phyloP scores from a whole-genome alignment of 2,888 invertebrate species.

The Macaria liturata region DNA sequence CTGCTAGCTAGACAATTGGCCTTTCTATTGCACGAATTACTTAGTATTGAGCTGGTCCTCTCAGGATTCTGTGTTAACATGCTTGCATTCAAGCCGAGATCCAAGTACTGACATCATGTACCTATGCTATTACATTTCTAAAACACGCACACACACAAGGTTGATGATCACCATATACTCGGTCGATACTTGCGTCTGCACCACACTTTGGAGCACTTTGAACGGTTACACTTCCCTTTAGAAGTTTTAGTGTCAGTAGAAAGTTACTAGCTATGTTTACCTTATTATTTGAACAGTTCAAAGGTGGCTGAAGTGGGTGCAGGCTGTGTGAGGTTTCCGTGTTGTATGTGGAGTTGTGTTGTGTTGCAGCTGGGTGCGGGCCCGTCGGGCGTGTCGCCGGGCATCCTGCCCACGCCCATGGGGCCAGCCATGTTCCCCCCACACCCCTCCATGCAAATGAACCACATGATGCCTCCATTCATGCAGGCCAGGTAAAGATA shows the following conservation, averaged over 20 bases:
- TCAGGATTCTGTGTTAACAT: slow-evolving; percentile 17
- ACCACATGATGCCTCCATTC: slow-evolving; percentile 88
- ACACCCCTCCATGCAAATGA: slow-evolving; percentile 85
- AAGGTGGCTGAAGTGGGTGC: background rate
- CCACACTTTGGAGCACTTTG: slow-evolving; percentile 2
- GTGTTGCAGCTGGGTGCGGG: slow-evolving; percentile 74
- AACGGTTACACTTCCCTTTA: no score
- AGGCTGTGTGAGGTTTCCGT: background rate
- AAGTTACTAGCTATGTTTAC: no score
- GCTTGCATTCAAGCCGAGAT: slow-evolving; percentile 13
- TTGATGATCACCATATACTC: background rate
- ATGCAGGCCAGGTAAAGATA: slow-evolving; percentile 84
- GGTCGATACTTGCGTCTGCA: background rate
- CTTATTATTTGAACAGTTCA: no score
- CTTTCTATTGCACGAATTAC: slow-evolving; percentile 19
- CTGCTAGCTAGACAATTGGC: slow-evolving; percentile 15
- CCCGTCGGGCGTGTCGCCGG: slow-evolving; percentile 85
- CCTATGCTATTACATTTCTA: slow-evolving; percentile 8
- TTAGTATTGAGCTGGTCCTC: slow-evolving; percentile 8
- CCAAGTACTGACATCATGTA: slow-evolving; percentile 12
- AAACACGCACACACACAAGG: slow-evolving; percentile 8
- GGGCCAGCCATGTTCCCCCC: slow-evolving; percentile 86
- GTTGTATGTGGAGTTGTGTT: no score
- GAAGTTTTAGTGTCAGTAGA: no score
- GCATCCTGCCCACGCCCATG: slow-evolving; percentile 83